Evolutionary conservation across 2,888 invertebrate species (phyloP).

Genomic region (Meiosimyza platycephala): DNA sequence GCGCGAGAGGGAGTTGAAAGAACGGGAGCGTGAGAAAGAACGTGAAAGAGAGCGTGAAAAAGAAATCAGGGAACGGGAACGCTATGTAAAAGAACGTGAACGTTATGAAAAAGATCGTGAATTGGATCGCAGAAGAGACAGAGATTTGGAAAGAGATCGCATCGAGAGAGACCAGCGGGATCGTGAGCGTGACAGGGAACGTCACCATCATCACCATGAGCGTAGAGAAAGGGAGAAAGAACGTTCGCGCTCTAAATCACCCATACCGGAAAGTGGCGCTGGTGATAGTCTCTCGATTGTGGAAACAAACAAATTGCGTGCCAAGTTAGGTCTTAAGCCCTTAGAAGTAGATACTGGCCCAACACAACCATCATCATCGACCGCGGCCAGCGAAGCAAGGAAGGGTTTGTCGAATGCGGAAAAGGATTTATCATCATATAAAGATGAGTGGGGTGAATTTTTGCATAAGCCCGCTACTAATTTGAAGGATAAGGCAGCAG

Average conservation of each 20-base stretch:
- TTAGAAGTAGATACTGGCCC: slow-evolving; percentile 74
- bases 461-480: slow-evolving; percentile 88
- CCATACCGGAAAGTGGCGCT: slow-evolving; percentile 65
- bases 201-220: slow-evolving; percentile 39
- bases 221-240: slow-evolving; percentile 47
- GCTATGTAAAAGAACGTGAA: slow-evolving; percentile 29
- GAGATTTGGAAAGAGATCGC: slow-evolving; percentile 45
- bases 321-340: slow-evolving; percentile 94
- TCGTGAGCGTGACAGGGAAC: slow-evolving; percentile 41
- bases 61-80: slow-evolving; percentile 43
- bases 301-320: slow-evolving; percentile 89
- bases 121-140: slow-evolving; percentile 44
- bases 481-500: slow-evolving; percentile 77
- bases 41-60: slow-evolving; percentile 33
- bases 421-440: slow-evolving; percentile 59
- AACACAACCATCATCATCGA: slow-evolving; percentile 45
- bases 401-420: slow-evolving; percentile 46
- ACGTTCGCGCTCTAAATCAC: slow-evolving; percentile 57
- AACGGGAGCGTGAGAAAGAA: slow-evolving; percentile 39
- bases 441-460: slow-evolving; percentile 77
- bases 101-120: slow-evolving; percentile 45
- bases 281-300: slow-evolving; percentile 79
- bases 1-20: slow-evolving; percentile 30
- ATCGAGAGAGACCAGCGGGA: slow-evolving; percentile 42
- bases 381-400: slow-evolving; percentile 35